phyloP scores from a whole-genome alignment of 2,888 invertebrate genomes.

The Cenopis cana region DNA sequence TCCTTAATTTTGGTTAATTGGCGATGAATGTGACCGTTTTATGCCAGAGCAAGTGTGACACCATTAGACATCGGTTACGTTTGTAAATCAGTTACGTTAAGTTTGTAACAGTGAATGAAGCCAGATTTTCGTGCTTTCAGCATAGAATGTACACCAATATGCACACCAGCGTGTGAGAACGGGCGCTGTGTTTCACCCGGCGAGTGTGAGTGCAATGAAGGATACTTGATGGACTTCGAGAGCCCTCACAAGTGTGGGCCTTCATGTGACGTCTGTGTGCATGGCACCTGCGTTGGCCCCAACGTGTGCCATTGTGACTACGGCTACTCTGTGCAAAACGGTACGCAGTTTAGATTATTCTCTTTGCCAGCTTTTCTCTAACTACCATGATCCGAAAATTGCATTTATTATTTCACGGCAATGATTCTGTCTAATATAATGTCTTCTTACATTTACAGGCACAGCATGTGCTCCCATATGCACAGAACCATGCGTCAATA shows the following conservation, averaged over 20 bases:
- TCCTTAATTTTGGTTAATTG: too few relatives aligned
- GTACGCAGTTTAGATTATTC: conserved; percentile 51
- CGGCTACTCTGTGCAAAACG: conserved; percentile 55
- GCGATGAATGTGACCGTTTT: too few relatives aligned
- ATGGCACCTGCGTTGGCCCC: conserved; percentile 59
- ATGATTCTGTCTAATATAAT: too few relatives aligned
- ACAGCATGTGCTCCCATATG: conserved; percentile 71
- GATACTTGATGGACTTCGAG: conserved; percentile 43
- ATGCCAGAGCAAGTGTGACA: too few relatives aligned
- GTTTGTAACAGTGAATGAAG: too few relatives aligned
- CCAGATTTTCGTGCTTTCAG: conserved; percentile 40
- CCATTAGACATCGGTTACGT: too few relatives aligned
- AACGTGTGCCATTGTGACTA: conserved; percentile 59
- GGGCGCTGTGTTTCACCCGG: conserved; percentile 54
- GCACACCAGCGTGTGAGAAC: conserved; percentile 57
- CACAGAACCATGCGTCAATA: conserved; percentile 76
- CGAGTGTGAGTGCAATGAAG: conserved; percentile 52
- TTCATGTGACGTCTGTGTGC: conserved; percentile 48
- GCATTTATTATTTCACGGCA: too few relatives aligned
- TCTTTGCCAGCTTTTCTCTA: background rate
- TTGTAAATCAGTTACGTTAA: too few relatives aligned
- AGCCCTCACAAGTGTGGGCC: conserved; percentile 46
- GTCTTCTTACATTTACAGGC: conserved; percentile 4
- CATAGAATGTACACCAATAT: conserved; percentile 56
- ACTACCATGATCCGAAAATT: too few relatives aligned